Base-by-base conservation (phyloP, 1,140 invertebrate species). In the Drosophila jambulina region DNA sequence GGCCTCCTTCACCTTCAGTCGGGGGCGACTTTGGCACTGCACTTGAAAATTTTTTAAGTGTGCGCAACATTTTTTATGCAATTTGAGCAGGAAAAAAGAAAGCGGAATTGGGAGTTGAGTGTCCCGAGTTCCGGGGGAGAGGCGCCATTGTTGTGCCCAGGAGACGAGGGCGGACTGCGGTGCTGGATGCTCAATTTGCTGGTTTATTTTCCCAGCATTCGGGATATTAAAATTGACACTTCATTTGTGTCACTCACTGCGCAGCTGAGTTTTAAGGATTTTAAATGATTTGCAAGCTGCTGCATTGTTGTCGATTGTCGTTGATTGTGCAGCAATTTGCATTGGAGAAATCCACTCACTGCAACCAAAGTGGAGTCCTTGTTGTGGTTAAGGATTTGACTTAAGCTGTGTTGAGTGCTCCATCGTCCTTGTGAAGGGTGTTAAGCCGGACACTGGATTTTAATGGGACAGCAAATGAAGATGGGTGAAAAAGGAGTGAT, bases 31-130 rank as follows among this genome's bases (percentile, higher is more conserved):
- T 81, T 80, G 63, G 65, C 53, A 67, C 46, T 88, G 84, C 84
- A 88, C 84, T 87, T 87, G 84, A 87, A 87, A 78, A 87, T 87
- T 67, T 88, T 74, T 54, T 84, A 53, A 77, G 80, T 63, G 75
- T 70, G 63, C 71, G 67, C 63, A 58, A 87, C 82, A 87, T 87
- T 87, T 82, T 87, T 71, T 65, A 77, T 65, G 84, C 83, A 87
- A 87, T 88, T 87, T 88, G 59, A 45, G 54, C n/a, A 17, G 45
- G 49, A 29, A 45, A 38, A 48, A 45, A n/a, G 29, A 17, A n/a
- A 25, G 36, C 32, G 23, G 29, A 38, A 38, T 56, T n/a, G 53
- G 34, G 53, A 23, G 34, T 56, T n/a, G 19, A 36, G 51, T 36
- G 19, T 23, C 23, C 15, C 32, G 15, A 23, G 51, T 17, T 36